These are phyloP conservation scores for Paralichthys olivaceus DNA, from an alignment of 2,113 vertebrate species.

Conservation along the genomic window DNA sequence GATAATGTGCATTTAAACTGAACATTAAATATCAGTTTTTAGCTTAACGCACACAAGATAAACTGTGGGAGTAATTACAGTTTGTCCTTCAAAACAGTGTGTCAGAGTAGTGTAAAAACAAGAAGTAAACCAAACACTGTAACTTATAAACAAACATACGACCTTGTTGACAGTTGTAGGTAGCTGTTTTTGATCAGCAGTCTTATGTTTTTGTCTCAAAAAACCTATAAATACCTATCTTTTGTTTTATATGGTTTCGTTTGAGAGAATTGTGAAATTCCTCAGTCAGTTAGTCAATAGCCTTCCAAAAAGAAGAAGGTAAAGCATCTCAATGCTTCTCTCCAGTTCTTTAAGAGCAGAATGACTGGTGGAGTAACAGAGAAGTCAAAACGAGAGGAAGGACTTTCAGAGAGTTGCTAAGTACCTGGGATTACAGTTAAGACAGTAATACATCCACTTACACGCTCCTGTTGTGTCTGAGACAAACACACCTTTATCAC, in stretches of 20 bases:
- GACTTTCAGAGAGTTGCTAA: neutral
- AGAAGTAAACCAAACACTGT: neutral
- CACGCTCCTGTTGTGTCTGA: neutral
- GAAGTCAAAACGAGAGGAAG: neutral
- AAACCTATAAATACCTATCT: too few relatives aligned
- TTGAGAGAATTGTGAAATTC: too few relatives aligned
- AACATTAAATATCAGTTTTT: neutral
- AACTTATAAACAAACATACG: neutral
- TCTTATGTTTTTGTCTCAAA: too few relatives aligned
- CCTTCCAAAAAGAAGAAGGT: too few relatives aligned
- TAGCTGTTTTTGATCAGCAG: neutral
- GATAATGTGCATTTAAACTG: neutral
- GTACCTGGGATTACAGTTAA: slow-evolving; percentile 13
- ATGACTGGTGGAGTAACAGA: neutral
- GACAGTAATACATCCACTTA: slow-evolving; percentile 4
- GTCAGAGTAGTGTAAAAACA: neutral
- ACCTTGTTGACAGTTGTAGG: too few relatives aligned
- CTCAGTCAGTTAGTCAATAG: too few relatives aligned
- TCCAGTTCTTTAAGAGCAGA: slow-evolving; percentile 17
- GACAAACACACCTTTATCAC: neutral
- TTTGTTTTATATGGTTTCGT: too few relatives aligned
- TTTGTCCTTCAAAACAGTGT: neutral
- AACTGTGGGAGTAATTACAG: too few relatives aligned
- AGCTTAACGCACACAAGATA: too few relatives aligned
- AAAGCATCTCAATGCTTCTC: neutral